Percentiles rank a stretch among this genome's conserved stretches.
These are phyloP conservation scores for Polyommatus icarus DNA, from an alignment of 2,888 invertebrate genomes.

Conservation along the genomic window DNA sequence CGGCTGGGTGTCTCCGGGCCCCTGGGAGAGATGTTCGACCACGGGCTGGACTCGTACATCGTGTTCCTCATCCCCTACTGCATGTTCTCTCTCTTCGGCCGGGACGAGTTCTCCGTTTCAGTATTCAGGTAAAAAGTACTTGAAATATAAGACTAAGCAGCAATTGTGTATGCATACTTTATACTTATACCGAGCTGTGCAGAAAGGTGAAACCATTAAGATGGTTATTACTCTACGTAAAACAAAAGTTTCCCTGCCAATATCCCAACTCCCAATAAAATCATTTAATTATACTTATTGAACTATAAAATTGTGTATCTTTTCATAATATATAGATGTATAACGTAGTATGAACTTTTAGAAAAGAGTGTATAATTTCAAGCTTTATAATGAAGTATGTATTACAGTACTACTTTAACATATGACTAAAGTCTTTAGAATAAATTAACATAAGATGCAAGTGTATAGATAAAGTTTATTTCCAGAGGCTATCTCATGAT, in stretches of 20 bases:
- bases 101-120: conserved; percentile 84
- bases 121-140: conserved; percentile 54
- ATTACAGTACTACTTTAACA: not conserved
- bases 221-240: no score
- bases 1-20: conserved; percentile 96
- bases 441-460: not conserved
- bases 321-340: no score
- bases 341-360: no score
- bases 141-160: not conserved
- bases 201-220: no score
- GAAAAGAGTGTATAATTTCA: not conserved
- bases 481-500: conserved; percentile 90
- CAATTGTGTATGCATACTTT: no score
- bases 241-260: no score
- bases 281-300: no score
- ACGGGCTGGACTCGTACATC: conserved; percentile 98
- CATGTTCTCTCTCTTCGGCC: conserved; percentile 93
- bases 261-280: no score
- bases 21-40: conserved; percentile 98
- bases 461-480: conserved; percentile 35
- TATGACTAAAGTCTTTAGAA: not conserved
- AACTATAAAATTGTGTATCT: no score
- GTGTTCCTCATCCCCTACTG: conserved; percentile 95
- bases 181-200: no score
- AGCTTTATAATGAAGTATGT: not conserved